Evolutionary conservation across 2,113 vertebrate genomes (phyloP), one percentile per base, ranked within the genome.

Genomic region (Strix uralensis): DNA sequence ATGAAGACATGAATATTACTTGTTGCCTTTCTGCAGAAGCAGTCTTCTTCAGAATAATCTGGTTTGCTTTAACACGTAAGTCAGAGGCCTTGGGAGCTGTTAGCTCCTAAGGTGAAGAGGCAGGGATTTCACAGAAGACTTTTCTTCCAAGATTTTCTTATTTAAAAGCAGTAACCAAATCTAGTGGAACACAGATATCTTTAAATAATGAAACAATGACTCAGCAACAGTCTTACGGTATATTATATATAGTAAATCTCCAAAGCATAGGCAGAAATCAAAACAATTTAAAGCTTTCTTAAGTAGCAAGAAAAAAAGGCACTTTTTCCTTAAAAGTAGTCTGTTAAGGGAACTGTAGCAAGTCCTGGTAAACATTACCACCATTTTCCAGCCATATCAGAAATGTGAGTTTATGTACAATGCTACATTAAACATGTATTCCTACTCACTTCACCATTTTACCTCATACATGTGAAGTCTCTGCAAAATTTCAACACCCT

Each of bases 401-500:
- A 79, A 93, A 36, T 32, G 27, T 23, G 34, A 71, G 55, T 0
- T 46, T 5, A 74, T 46, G 40, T 32, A 79, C 40, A 87, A 77
- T 9, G 9, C 61, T 19, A 80, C 63, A 55, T 55, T 15, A 58
- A 57, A 32, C 38, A 72, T 1, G 0, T 23, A 55, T 12, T 88
- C 40, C 57, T 81, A 16, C 40, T 69, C 57, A 29, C 18, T 42
- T 86, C 67, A 51, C 9, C 42, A 30, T 29, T 74, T 73, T 90
- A 99, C 99, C 99, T 99, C 57, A 65, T 99, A 99, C 88, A 97
- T 94, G 62, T 98, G 98, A 29, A 99, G 98, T 58, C 99, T 98
- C 98, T 99, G 99, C 88, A 99, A 72, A 81, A 99, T 98, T 97
- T 99, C 99, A 79, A 99, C 99, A 15, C 98, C 98, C 52, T 98